phyloP scores from a whole-genome alignment of 2,888 invertebrate species.

The Torymus auratus region DNA sequence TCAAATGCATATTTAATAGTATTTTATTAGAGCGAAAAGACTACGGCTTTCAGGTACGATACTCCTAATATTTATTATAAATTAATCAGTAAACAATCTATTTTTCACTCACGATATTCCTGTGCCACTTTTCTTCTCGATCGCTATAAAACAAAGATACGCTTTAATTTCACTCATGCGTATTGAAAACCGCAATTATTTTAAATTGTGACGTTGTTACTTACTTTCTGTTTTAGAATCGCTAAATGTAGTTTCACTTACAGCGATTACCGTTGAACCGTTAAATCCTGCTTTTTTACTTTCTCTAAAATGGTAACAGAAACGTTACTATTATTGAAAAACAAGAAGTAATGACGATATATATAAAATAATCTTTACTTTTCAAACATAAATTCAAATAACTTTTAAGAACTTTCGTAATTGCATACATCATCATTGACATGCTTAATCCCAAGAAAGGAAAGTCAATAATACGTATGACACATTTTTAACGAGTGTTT shows the following conservation, averaged over 20 bases:
- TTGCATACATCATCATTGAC: neutral
- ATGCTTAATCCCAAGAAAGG: too few relatives aligned
- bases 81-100: slow-evolving; percentile 1
- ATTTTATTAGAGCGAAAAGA: slow-evolving; percentile 31
- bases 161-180: slow-evolving; percentile 19
- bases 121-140: slow-evolving; percentile 33
- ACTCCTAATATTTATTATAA: slow-evolving; percentile 3
- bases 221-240: slow-evolving; percentile 52
- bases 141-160: slow-evolving; percentile 21
- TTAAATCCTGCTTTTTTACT: slow-evolving; percentile 62
- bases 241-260: slow-evolving; percentile 35
- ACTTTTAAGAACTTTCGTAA: too few relatives aligned
- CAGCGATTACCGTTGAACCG: slow-evolving; percentile 58
- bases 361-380: too few relatives aligned
- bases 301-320: slow-evolving; percentile 61
- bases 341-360: too few relatives aligned
- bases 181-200: slow-evolving; percentile 15
- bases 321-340: too few relatives aligned
- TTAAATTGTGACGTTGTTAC: slow-evolving; percentile 39
- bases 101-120: slow-evolving; percentile 35
- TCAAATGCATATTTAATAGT: too few relatives aligned
- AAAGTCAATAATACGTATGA: too few relatives aligned
- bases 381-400: too few relatives aligned
- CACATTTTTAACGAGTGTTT: too few relatives aligned
- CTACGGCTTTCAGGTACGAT: neutral